These are phyloP conservation scores for Rhamphomyia laevipes DNA, from an alignment of 2,888 invertebrate genomes.

Conservation along the genomic window DNA sequence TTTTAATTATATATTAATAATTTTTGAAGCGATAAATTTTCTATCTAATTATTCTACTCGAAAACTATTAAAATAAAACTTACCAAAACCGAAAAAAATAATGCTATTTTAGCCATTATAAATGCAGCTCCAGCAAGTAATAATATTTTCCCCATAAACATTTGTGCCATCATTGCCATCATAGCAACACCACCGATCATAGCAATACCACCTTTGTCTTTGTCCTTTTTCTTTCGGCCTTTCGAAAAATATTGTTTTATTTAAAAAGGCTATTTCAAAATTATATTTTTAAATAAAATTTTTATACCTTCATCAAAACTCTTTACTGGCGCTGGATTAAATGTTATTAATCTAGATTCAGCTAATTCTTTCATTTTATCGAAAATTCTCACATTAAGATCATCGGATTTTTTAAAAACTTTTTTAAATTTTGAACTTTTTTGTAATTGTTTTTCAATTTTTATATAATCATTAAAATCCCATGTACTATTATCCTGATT, in stretches of 20 bases:
- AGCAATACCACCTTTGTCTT: conserved; percentile 41
- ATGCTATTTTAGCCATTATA: conserved; percentile 52
- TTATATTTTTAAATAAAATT: neutral
- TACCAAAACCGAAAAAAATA: conserved; percentile 46
- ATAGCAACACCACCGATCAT: conserved; percentile 50
- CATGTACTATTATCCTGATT: conserved; percentile 32
- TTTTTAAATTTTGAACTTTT: conserved; percentile 7
- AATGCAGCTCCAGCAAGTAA: conserved; percentile 55
- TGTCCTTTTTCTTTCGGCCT: conserved; percentile 44
- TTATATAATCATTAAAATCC: conserved; percentile 28
- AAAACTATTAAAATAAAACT: conserved; percentile 17
- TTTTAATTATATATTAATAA: neutral
- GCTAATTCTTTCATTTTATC: conserved; percentile 36
- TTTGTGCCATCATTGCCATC: conserved; percentile 50
- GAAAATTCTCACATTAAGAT: conserved; percentile 24
- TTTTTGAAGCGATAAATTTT: neutral
- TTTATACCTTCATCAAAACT: conserved; percentile 21
- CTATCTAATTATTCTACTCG: too few species aligned
- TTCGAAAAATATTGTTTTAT: conserved; percentile 21
- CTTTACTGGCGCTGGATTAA: conserved; percentile 29
- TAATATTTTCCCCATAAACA: conserved; percentile 56
- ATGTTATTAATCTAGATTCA: conserved; percentile 36
- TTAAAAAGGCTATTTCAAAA: conserved; percentile 17
- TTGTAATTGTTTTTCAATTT: conserved; percentile 17
- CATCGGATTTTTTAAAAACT: neutral